Base-by-base conservation (phyloP, 2,113 vertebrate species). In the Neodontobutis hainanensis region DNA sequence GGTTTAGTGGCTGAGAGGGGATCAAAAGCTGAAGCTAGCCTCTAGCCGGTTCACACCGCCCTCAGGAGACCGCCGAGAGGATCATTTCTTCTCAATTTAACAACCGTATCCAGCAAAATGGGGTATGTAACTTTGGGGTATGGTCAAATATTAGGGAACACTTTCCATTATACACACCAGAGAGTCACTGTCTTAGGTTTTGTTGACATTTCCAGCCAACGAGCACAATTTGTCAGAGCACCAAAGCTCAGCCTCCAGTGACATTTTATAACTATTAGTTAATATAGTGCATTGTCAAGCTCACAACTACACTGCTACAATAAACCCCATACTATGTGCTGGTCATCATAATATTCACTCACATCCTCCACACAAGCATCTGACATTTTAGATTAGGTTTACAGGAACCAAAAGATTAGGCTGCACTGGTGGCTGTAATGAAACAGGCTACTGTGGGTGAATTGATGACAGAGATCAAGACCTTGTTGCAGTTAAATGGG, bases 61-160 rank as follows among this genome's bases (percentile, higher is more conserved):
- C 65, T 74, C 73, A 43, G 38, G 68, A 85, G 73, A 76, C 76
- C 81, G 56, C 60, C 47, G 58, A 71, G 49, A 51, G 73, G 66
- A 84, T 63, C 73, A 7, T 45, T 73, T 71, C 64, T 46, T 74
- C 75, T 61, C 65, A 8, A 15, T 53, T 48, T 36, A 55, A 64
- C 65, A 11, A 27, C 68, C 42, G 35, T 40, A 75, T 60, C 75
- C 73, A 70, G 77, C 85, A 78, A 87, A 72, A 93, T 93, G 92
- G 92, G 92, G 92, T 93, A 90, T 7, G 92, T 90, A 70, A 34
- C 53, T 35, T 27, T 40, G n/a, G 16, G n/a, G 32, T 10, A 11
- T 10, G 8, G 50, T 53, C n/a, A 12, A 68, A 32, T 51, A 12
- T 5, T 3, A 63, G n/a, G 19, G 58, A 50, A 12, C 11, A 10